Evolutionary conservation across 2,797 vertebrate genomes (phyloP).

Genomic region (Rhinoraja longicauda): DNA sequence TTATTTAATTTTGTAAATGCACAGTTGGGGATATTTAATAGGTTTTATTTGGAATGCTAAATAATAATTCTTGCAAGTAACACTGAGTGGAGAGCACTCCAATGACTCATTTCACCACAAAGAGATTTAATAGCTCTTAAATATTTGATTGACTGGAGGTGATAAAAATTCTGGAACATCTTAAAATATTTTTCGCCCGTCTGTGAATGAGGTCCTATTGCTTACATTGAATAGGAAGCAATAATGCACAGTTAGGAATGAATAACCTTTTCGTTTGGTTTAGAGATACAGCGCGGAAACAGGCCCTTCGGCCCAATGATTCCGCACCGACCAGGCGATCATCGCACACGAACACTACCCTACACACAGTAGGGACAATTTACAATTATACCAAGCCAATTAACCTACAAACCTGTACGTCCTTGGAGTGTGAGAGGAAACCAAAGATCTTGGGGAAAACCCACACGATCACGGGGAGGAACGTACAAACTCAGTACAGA

Average conservation of each 20-base stretch:
- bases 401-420: too few species aligned
- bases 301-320: too few species aligned
- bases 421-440: too few species aligned
- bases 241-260: background rate
- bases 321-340: too few species aligned
- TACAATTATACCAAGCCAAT: too few species aligned
- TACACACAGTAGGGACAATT: too few species aligned
- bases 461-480: too few species aligned
- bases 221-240: background rate
- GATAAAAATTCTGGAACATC: background rate
- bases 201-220: background rate
- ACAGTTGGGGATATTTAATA: constrained; percentile 19
- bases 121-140: background rate
- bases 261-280: background rate
- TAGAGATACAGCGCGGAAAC: too few species aligned
- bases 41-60: background rate
- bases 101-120: constrained; percentile 24
- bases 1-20: constrained; percentile 28
- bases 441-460: too few species aligned
- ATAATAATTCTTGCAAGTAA: background rate
- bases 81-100: background rate
- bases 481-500: too few species aligned
- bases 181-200: background rate
- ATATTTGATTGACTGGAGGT: constrained; percentile 32
- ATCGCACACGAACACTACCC: too few species aligned